These are phyloP conservation scores for Calonectris borealis DNA, from an alignment of 2,113 vertebrate genomes.

Conservation along the genomic window DNA sequence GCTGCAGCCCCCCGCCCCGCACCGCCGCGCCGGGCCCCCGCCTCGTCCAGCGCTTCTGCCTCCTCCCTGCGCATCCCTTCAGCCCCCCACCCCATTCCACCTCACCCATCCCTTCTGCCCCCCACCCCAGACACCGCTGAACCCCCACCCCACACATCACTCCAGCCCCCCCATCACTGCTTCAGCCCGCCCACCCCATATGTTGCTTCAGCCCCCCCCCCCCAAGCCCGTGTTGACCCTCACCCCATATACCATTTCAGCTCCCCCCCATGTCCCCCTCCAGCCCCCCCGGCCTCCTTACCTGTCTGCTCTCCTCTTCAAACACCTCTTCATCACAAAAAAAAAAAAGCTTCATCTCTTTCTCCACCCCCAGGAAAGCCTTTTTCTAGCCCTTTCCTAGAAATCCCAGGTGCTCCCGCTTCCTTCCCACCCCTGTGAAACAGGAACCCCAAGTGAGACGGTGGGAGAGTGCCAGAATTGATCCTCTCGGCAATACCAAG, in stretches of 20 bases:
- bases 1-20: no score
- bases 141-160: no score
- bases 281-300: not conserved
- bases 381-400: conserved; percentile 36
- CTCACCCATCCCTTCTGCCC: no score
- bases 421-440: not conserved
- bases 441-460: not conserved
- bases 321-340: not conserved
- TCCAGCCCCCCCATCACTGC: no score
- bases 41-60: no score
- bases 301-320: not conserved
- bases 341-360: not conserved
- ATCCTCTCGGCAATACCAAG: not conserved
- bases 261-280: not conserved
- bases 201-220: no score
- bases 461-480: conserved; percentile 4
- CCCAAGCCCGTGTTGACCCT: not conserved
- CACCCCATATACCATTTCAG: not conserved
- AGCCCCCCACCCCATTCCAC: no score
- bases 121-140: no score
- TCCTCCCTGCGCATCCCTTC: no score
- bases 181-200: no score
- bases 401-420: not conserved
- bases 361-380: not conserved
- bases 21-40: no score